A percentile compares a stretch with the other conserved stretches of the same genome.
phyloP scores from a whole-genome alignment of 2,888 invertebrate genomes.

The Metalampra italica region DNA sequence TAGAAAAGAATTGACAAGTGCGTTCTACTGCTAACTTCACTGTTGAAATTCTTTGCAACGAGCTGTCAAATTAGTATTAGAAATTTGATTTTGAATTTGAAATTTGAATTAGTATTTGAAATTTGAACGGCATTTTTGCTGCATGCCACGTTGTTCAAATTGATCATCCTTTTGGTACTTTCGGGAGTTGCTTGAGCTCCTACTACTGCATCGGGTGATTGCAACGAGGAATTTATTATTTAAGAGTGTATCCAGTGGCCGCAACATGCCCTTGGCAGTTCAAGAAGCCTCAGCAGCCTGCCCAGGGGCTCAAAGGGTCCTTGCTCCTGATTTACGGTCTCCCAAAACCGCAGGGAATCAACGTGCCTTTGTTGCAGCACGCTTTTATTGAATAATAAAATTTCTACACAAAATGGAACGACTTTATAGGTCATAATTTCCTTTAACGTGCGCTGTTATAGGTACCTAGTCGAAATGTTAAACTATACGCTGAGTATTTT shows the following conservation, averaged over 20 bases:
- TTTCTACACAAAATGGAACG: slow-evolving; percentile 67
- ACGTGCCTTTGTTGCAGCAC: slow-evolving; percentile 71
- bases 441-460: slow-evolving; percentile 52
- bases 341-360: slow-evolving; percentile 72
- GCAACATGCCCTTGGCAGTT: slow-evolving; percentile 69
- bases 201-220: too few species aligned
- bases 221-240: too few species aligned
- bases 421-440: slow-evolving; percentile 73
- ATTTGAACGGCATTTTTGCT: too few species aligned
- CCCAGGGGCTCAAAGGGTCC: slow-evolving; percentile 43
- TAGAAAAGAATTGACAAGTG: too few species aligned
- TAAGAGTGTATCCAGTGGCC: slow-evolving; percentile 27
- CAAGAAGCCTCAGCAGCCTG: slow-evolving; percentile 59
- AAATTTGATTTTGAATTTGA: too few species aligned
- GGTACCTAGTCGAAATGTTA: slow-evolving; percentile 27
- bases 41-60: too few species aligned
- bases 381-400: slow-evolving; percentile 77
- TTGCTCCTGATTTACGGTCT: slow-evolving; percentile 73
- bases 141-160: too few species aligned
- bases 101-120: too few species aligned
- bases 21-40: too few species aligned
- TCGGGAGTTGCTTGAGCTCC: too few species aligned
- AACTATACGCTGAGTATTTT: slow-evolving; percentile 1
- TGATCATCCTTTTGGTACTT: too few species aligned
- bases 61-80: too few species aligned